Evolutionary conservation across 2,888 invertebrate genomes (phyloP).

Genomic region (Taphrorychus bicolor): DNA sequence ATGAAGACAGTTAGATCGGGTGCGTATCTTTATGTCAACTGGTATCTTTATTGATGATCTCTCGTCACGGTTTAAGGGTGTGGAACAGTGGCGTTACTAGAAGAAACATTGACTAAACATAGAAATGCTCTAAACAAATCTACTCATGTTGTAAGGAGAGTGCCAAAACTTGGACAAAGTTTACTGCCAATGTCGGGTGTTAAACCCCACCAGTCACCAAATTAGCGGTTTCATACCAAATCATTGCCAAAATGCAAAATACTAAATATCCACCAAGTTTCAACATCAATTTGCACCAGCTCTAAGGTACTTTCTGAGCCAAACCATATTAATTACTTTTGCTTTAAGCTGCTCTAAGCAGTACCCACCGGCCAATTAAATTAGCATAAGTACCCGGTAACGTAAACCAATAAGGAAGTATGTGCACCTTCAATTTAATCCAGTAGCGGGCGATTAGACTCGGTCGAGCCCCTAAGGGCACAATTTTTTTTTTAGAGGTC

Average conservation of each 20-base stretch:
- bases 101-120: too few relatives aligned
- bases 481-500: background rate
- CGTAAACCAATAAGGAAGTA: slow-evolving; percentile 1
- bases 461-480: background rate
- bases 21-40: slow-evolving; percentile 19
- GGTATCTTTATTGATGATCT: slow-evolving; percentile 1
- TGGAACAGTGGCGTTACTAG: background rate
- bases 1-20: slow-evolving; percentile 37
- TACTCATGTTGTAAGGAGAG: background rate
- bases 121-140: too few relatives aligned
- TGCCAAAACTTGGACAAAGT: too few relatives aligned
- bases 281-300: too few relatives aligned
- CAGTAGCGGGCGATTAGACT: background rate
- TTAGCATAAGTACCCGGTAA: slow-evolving; percentile 2
- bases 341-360: background rate
- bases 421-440: background rate
- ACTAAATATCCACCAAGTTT: too few relatives aligned
- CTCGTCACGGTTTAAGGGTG: background rate
- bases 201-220: too few relatives aligned
- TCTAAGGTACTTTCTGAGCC: background rate
- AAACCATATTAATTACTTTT: too few relatives aligned
- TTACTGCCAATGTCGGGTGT: too few relatives aligned
- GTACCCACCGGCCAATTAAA: background rate
- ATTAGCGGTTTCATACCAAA: too few relatives aligned
- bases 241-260: too few relatives aligned